These are phyloP conservation scores for Platycercus adscitus DNA, from an alignment of 2,113 vertebrate species.

Conservation along the genomic window DNA sequence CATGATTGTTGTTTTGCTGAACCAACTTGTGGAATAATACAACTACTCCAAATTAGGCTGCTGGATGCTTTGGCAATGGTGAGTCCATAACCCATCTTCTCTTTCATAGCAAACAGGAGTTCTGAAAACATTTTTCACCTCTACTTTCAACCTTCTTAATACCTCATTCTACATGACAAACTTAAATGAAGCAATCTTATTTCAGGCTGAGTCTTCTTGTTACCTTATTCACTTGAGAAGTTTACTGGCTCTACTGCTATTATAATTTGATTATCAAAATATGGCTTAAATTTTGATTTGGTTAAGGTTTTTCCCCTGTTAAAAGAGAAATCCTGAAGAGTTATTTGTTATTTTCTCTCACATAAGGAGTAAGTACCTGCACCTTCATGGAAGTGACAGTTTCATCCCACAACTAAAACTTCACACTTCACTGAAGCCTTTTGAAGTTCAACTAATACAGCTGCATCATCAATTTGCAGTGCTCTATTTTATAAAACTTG, in stretches of 20 bases:
- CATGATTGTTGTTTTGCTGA: slow-evolving; percentile 15
- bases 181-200: neutral
- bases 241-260: neutral
- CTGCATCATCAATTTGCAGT: neutral
- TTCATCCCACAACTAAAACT: neutral
- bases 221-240: neutral
- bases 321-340: neutral
- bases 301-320: neutral
- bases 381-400: neutral
- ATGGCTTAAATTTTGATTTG: neutral
- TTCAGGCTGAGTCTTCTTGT: neutral
- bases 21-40: slow-evolving; percentile 16
- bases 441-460: neutral
- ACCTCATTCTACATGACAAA: neutral
- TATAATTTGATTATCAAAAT: neutral
- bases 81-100: neutral
- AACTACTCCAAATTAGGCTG: neutral
- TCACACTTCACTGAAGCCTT: neutral
- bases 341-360: neutral
- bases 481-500: neutral
- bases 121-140: neutral
- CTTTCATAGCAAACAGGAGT: neutral
- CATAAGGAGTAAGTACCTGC: neutral
- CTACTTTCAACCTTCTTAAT: neutral
- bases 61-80: neutral